Conservation (phyloP, 2,797 vertebrate genomes). For the Halcyon badia region DNA sequence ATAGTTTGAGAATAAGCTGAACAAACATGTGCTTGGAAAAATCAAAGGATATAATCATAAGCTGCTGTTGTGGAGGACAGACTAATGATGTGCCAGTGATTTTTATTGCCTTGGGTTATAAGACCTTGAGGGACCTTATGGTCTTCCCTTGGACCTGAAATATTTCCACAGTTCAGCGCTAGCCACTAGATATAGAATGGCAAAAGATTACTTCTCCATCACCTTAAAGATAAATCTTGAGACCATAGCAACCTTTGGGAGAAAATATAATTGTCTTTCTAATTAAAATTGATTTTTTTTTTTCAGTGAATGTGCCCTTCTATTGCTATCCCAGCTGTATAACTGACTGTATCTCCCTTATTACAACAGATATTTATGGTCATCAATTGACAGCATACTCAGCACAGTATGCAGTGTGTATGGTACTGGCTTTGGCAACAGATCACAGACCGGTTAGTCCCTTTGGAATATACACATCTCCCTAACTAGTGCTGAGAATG, state of each 20-base stretch:
- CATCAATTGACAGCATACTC: constrained; percentile 45
- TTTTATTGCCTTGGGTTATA: constrained; percentile 54
- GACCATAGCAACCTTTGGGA: constrained; percentile 72
- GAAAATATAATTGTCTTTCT: constrained; percentile 79
- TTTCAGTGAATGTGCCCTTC: constrained; percentile 71
- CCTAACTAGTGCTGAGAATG: not conserved
- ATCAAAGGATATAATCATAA: constrained; percentile 50
- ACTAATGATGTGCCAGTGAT: constrained; percentile 64
- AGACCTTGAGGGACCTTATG: constrained; percentile 57
- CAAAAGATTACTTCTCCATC: constrained; percentile 67
- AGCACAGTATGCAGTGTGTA: not conserved
- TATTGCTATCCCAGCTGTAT: constrained; percentile 35
- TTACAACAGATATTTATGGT: constrained; percentile 71
- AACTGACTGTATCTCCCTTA: constrained; percentile 58
- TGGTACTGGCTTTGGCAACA: not conserved
- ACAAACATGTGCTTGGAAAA: constrained; percentile 16
- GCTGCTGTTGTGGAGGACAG: constrained; percentile 2
- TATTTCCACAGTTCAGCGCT: constrained; percentile 37
- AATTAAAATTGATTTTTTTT: constrained; percentile 78
- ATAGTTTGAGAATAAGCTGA: not conserved
- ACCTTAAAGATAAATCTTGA: constrained; percentile 76
- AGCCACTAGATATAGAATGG: constrained; percentile 38
- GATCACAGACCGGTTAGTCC: constrained; percentile 17
- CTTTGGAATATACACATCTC: not conserved
- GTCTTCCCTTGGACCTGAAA: constrained; percentile 53